Evolutionary conservation across 2,797 vertebrate genomes (phyloP), one percentile per base, ranked within the genome.

Genomic region (Potorous gilbertii): DNA sequence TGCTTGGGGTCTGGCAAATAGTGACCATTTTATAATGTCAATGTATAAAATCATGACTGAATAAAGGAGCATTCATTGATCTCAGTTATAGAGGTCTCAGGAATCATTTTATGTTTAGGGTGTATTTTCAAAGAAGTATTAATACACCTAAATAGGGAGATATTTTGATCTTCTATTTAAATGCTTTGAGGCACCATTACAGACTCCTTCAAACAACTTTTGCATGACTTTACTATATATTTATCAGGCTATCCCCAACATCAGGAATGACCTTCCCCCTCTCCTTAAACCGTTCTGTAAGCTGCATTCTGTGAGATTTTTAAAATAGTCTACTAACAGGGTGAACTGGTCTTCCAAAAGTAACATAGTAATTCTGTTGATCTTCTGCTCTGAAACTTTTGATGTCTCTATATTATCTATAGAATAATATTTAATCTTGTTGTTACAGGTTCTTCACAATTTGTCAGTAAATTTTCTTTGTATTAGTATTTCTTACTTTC

Each of bases 11-110:
- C 66, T 18, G 57, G 50, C 52, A 92, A 96, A 92, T 90, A 16
- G n/a, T 14, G 29, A 46, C 2, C 18, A 66, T 92, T 96, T 97
- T 90, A 24, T 91, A 55, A 87, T 90, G 81, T 16, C 8, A 29
- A 62, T 55, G 46, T 93, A n/a, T 91, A 52, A 87, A 56, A 54
- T 18, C 91, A 92, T 52, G 1, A 46, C 3, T 56, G 55, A 81
- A 52, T 16, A 29, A 11, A 66, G 31, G 28, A 11, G 1, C 16
- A 9, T 50, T 31, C 12, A 16, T 28, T 8, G 12, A 87, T 50
- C 9, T 46, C 8, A 50, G 11, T 16, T 5, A 8, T 27, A 87
- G 24, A 50, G 14, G 81, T 21, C 4, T 11, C 1, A 50, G 4
- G 31, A 9, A 1, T 27, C 50, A 24, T 55, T 31, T 34, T 59